These are phyloP conservation scores for Collichthys lucidus DNA, from an alignment of 2,113 vertebrate species.

Conservation along the genomic window DNA sequence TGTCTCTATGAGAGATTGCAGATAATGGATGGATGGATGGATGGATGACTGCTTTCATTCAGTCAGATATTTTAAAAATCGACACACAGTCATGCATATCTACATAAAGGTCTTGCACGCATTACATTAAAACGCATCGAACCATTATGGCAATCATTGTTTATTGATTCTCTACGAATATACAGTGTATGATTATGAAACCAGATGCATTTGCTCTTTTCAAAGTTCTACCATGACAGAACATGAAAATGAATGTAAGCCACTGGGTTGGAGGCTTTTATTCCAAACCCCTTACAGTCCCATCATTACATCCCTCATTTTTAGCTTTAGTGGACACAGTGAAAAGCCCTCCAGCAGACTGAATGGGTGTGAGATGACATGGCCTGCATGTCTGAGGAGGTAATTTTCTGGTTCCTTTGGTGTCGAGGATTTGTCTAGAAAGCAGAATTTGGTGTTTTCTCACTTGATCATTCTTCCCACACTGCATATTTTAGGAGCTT, in stretches of 20 bases:
- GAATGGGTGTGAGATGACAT: constrained; percentile 12
- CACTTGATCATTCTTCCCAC: neutral
- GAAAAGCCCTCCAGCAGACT: neutral
- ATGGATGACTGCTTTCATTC: too few species aligned
- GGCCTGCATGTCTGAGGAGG: constrained; percentile 38
- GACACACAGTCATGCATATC: too few species aligned
- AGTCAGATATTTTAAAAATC: too few species aligned
- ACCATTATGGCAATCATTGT: neutral
- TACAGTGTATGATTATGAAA: too few species aligned
- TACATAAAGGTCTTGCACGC: neutral
- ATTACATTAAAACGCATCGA: too few species aligned
- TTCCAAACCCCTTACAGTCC: constrained; percentile 2
- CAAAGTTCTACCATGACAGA: constrained; percentile 18
- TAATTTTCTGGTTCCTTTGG: constrained; percentile 35
- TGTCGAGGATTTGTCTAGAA: constrained; percentile 30
- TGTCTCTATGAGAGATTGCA: too few species aligned
- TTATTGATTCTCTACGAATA: neutral
- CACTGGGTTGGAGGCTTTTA: constrained; percentile 25
- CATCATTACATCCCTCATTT: constrained; percentile 15
- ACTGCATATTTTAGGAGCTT: neutral
- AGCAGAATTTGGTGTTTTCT: constrained; percentile 31
- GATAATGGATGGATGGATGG: too few species aligned
- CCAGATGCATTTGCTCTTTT: neutral
- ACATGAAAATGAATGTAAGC: constrained; percentile 40
- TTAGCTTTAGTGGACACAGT: constrained; percentile 28